phyloP scores from a whole-genome alignment of 2,113 vertebrate species.

The Micromys minutus region DNA sequence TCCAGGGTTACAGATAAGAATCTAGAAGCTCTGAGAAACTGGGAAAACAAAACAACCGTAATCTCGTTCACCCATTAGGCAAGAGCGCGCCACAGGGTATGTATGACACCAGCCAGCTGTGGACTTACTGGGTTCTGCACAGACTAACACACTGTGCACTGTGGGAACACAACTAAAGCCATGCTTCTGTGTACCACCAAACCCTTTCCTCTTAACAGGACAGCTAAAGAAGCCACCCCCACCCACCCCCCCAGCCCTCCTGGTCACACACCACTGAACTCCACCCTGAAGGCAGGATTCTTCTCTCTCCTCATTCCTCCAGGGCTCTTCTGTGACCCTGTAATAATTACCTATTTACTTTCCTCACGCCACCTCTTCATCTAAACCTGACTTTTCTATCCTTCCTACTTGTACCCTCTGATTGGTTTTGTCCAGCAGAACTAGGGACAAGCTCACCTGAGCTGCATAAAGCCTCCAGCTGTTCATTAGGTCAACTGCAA shows the following conservation, averaged over 20 bases:
- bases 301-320: background rate
- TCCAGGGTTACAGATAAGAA: background rate
- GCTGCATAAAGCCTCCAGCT: background rate
- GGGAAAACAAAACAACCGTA: background rate
- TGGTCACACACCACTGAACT: background rate
- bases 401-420: background rate
- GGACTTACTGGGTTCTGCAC: background rate
- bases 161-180: background rate
- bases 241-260: too few relatives aligned
- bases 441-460: background rate
- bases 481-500: background rate
- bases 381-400: background rate
- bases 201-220: background rate
- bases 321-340: background rate
- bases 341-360: background rate
- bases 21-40: background rate
- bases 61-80: too few relatives aligned
- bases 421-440: background rate
- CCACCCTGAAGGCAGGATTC: background rate
- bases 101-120: background rate
- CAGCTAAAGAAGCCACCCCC: background rate
- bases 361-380: background rate
- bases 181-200: background rate
- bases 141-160: background rate
- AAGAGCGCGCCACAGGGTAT: background rate